Percentiles rank a stretch among this genome's conserved stretches.
These are phyloP conservation scores for Meliscaeva auricollis DNA, from an alignment of 2,888 invertebrate genomes.

Conservation along the genomic window DNA sequence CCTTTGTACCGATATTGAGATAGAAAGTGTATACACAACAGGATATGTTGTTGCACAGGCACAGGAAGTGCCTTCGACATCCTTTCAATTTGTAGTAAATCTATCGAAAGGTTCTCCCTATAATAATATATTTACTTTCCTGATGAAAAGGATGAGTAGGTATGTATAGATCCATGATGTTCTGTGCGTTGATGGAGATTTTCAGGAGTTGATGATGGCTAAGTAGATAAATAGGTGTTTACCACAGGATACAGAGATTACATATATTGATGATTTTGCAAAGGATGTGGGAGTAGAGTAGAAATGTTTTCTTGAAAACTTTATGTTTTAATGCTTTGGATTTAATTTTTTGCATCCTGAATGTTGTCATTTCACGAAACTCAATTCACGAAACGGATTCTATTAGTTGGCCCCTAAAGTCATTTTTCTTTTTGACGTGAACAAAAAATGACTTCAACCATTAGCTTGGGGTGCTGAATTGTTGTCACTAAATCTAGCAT, in stretches of 20 bases:
- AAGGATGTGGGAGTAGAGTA: neutral
- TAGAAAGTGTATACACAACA: neutral
- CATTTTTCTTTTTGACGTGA: no score
- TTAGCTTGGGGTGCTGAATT: no score
- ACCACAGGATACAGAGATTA: constrained; percentile 71
- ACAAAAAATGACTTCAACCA: no score
- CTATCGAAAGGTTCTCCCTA: constrained; percentile 64
- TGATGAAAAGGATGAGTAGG: constrained; percentile 20
- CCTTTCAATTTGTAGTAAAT: constrained; percentile 75
- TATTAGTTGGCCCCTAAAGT: no score
- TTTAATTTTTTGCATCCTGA: no score
- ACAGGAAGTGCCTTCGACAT: constrained; percentile 60
- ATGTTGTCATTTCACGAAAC: no score
- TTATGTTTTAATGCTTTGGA: no score
- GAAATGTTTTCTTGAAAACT: no score
- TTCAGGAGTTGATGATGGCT: constrained; percentile 54
- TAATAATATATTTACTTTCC: constrained; percentile 71
- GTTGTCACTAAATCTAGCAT: no score
- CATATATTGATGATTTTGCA: constrained; percentile 8
- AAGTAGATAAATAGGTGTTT: constrained; percentile 72
- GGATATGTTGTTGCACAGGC: constrained; percentile 22
- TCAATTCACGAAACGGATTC: no score
- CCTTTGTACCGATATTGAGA: neutral
- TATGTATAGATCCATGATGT: neutral
- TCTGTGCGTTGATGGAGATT: constrained; percentile 16